phyloP scores from a whole-genome alignment of 2,888 invertebrate species.

The Rotaria sp. region DNA sequence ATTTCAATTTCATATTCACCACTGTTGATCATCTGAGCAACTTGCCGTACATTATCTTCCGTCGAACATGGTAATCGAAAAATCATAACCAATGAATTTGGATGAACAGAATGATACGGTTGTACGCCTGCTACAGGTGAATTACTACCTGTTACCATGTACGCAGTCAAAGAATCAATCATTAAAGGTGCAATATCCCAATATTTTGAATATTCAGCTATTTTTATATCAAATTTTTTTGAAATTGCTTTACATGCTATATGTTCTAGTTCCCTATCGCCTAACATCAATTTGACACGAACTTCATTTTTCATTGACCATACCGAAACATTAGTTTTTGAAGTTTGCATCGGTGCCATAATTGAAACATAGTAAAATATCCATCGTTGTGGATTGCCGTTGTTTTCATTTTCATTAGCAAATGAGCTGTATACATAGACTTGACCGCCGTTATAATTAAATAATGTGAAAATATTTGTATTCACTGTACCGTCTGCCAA shows the following conservation, averaged over 20 bases:
- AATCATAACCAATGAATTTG: background rate
- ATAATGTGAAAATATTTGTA: background rate
- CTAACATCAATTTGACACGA: background rate
- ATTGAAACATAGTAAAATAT: background rate
- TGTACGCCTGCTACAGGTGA: background rate
- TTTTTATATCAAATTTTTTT: background rate
- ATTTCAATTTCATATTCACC: background rate
- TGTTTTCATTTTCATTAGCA: background rate
- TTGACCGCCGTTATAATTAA: background rate
- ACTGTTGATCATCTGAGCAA: background rate
- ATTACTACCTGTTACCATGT: background rate
- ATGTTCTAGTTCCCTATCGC: background rate
- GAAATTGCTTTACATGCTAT: background rate
- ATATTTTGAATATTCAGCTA: background rate
- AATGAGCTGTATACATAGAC: background rate
- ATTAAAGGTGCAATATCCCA: background rate
- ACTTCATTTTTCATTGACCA: background rate
- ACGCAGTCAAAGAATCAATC: background rate
- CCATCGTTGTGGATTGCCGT: background rate
- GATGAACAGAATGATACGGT: background rate
- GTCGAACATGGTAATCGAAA: background rate
- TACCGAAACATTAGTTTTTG: background rate
- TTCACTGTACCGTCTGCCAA: background rate
- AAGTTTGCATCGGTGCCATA: background rate
- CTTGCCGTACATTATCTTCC: background rate